Percentiles rank a stretch among this genome's conserved stretches.
Conservation (phyloP, 2,113 vertebrate genomes). For the Ictidomys tridecemlineatus region DNA sequence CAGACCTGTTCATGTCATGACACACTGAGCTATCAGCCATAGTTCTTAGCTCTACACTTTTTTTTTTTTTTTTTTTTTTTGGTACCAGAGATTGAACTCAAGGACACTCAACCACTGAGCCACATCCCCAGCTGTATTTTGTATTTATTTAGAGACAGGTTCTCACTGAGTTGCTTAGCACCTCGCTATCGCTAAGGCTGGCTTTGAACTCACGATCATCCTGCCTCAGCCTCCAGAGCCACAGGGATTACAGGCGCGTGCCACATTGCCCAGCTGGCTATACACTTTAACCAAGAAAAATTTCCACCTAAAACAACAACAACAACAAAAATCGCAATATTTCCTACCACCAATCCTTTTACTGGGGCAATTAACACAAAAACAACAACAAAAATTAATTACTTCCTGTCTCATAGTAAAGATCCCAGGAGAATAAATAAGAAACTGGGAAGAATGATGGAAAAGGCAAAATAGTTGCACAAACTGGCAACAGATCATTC, state of each 20-base stretch:
- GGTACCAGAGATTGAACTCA: too few relatives aligned
- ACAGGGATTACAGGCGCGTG: too few relatives aligned
- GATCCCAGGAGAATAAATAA: conserved; percentile 7
- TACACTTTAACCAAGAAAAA: background rate
- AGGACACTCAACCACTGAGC: too few relatives aligned
- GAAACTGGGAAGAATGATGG: background rate
- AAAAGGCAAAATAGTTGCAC: background rate
- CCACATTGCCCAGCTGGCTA: too few relatives aligned
- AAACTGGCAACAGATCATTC: background rate
- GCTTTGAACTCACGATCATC: too few relatives aligned
- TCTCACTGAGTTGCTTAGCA: too few relatives aligned
- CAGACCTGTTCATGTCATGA: background rate
- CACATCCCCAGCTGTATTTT: too few relatives aligned
- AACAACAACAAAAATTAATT: conserved; percentile 10
- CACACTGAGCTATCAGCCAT: background rate
- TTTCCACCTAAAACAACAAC: background rate
- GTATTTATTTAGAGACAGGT: too few relatives aligned
- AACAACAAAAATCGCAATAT: background rate
- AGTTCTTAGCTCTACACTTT: background rate
- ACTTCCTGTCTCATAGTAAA: background rate
- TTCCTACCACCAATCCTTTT: conserved; percentile 23
- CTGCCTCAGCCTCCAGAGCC: too few relatives aligned
- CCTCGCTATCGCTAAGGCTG: too few relatives aligned
- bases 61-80: background rate
- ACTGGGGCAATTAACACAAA: conserved; percentile 20